Conservation (phyloP, 2,113 vertebrate species). For the Donacobius atricapilla region DNA sequence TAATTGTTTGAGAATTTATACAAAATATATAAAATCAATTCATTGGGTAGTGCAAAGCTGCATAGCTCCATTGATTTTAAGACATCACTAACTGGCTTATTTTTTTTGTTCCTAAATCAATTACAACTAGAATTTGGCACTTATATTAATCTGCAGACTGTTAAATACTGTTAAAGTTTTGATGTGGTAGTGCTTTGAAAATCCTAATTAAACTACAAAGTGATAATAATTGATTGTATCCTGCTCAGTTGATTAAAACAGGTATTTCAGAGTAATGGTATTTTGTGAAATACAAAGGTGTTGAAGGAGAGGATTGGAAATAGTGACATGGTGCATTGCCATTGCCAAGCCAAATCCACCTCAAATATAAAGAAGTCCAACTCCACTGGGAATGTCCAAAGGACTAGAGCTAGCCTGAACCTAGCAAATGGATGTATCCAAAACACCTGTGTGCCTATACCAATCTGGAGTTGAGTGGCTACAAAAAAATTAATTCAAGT, state of each 20-base stretch:
- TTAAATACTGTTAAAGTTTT: not conserved
- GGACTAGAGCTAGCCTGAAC: not conserved
- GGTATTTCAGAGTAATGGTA: not conserved
- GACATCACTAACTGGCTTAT: not conserved
- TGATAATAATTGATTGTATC: not conserved
- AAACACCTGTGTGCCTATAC: not conserved
- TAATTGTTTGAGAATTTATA: not conserved
- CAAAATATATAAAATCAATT: not conserved
- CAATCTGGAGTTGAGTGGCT: not conserved
- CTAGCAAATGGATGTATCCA: not conserved
- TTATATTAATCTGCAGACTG: not conserved
- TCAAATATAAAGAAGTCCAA: not conserved
- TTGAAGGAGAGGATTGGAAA: not conserved
- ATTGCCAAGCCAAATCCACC: not conserved
- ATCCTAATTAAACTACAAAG: not conserved
- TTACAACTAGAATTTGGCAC: not conserved
- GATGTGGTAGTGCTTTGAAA: not conserved
- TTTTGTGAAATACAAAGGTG: not conserved
- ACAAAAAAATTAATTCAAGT: not conserved
- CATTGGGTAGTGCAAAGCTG: not conserved
- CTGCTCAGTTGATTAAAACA: not conserved
- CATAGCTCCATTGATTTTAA: not conserved
- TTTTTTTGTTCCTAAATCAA: not conserved
- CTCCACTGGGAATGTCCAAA: not conserved
- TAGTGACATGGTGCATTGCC: not conserved